Evolutionary conservation across 2,888 invertebrate genomes (phyloP).

Genomic region (Cetonia aurata): DNA sequence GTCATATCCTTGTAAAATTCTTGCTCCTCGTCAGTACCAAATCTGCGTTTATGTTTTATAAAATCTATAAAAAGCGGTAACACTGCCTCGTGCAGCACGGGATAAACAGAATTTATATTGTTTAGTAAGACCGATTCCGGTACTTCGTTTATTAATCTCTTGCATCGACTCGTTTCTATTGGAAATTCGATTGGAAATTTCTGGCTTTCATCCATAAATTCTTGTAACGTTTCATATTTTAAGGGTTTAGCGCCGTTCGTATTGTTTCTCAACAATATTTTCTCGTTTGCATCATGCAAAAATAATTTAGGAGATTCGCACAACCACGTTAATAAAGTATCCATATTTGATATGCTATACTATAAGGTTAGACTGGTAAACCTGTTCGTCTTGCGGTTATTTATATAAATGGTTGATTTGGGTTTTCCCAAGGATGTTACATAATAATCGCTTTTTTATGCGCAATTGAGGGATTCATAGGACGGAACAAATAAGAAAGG

Average conservation of each 20-base stretch:
- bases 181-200: constrained; percentile 65
- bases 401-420: no score
- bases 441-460: no score
- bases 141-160: constrained; percentile 51
- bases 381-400: no score
- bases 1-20: constrained; percentile 65
- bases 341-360: neutral
- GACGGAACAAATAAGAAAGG: no score
- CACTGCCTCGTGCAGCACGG: constrained; percentile 77
- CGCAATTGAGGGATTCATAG: no score
- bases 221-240: constrained; percentile 47
- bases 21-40: constrained; percentile 56
- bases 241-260: neutral
- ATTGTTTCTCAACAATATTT: neutral
- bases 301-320: neutral
- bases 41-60: constrained; percentile 72
- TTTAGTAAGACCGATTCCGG: constrained; percentile 54
- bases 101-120: constrained; percentile 74
- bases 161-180: constrained; percentile 60
- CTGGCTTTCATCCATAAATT: constrained; percentile 62
- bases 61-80: constrained; percentile 74
- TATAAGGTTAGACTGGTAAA: no score
- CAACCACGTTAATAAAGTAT: neutral
- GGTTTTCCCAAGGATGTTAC: no score
- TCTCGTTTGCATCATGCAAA: neutral